Percentiles rank a stretch among this genome's conserved stretches.
phyloP scores from a whole-genome alignment of 2,113 vertebrate species.

The Alaudala cheleensis region DNA sequence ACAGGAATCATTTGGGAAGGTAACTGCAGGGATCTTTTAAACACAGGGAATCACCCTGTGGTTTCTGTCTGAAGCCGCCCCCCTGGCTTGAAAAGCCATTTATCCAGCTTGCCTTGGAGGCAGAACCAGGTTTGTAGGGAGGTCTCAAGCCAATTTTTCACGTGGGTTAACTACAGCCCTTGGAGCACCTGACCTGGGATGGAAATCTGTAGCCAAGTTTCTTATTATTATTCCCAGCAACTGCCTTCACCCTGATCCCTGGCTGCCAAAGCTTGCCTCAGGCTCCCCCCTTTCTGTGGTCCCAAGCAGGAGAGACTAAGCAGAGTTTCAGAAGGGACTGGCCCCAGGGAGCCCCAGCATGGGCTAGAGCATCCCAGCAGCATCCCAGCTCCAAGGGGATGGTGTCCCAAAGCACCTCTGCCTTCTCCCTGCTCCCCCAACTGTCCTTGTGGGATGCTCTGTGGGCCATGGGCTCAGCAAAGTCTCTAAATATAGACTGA shows the following conservation, averaged over 20 bases:
- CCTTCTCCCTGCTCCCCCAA: neutral
- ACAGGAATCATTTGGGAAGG: neutral
- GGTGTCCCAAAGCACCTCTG: neutral
- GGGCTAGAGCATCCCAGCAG: neutral
- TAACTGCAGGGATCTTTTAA: neutral
- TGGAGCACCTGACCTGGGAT: neutral
- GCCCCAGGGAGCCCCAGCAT: neutral
- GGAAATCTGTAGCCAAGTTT: neutral
- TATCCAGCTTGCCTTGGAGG: neutral
- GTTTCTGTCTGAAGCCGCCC: neutral
- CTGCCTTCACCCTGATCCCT: neutral
- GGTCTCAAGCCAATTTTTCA: constrained; percentile 32
- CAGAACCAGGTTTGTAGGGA: neutral
- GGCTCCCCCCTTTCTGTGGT: neutral
- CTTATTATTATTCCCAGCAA: constrained; percentile 4
- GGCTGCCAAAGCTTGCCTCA: neutral
- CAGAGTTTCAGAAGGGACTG: neutral
- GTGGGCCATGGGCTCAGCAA: neutral
- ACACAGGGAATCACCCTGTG: neutral
- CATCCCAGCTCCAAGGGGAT: neutral
- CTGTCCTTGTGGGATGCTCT: neutral
- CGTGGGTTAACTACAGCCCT: neutral
- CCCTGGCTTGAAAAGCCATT: neutral
- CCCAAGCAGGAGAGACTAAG: neutral
- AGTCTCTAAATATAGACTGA: neutral